Evolutionary conservation across 2,113 vertebrate genomes (phyloP).

Genomic region (Chascanopsetta lugubris): DNA sequence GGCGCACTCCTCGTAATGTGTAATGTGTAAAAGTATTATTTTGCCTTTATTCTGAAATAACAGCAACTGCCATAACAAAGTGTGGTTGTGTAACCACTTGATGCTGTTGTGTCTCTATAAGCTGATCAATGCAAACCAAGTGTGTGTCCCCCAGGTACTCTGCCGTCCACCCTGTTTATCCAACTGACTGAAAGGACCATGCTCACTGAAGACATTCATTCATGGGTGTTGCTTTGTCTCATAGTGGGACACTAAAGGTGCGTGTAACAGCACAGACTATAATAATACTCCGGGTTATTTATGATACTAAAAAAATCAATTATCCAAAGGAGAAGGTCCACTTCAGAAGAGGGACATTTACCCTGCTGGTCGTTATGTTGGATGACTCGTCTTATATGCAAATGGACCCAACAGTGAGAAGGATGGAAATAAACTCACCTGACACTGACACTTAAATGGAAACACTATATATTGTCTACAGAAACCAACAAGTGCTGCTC

Average conservation of each 20-base stretch:
- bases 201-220: constrained; percentile 65
- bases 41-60: constrained; percentile 43
- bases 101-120: constrained; percentile 38
- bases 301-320: constrained; percentile 14
- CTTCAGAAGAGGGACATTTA: constrained; percentile 20
- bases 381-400: constrained; percentile 70
- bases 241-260: constrained; percentile 71
- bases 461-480: constrained; percentile 39
- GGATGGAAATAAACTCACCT: constrained; percentile 29
- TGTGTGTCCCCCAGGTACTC: constrained; percentile 26
- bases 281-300: constrained; percentile 24
- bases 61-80: constrained; percentile 41
- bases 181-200: constrained; percentile 36
- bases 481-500: constrained; percentile 70
- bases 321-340: constrained; percentile 37
- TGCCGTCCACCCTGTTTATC: constrained; percentile 41
- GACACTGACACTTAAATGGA: constrained; percentile 28
- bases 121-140: constrained; percentile 35
- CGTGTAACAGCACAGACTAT: constrained; percentile 44
- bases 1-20: constrained; percentile 18
- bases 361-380: constrained; percentile 55
- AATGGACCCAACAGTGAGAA: constrained; percentile 27
- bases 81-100: constrained; percentile 42
- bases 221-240: constrained; percentile 71
- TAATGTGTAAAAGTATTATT: constrained; percentile 39